phyloP scores from a whole-genome alignment of 2,888 invertebrate species.

The Ectobius pallidus region DNA sequence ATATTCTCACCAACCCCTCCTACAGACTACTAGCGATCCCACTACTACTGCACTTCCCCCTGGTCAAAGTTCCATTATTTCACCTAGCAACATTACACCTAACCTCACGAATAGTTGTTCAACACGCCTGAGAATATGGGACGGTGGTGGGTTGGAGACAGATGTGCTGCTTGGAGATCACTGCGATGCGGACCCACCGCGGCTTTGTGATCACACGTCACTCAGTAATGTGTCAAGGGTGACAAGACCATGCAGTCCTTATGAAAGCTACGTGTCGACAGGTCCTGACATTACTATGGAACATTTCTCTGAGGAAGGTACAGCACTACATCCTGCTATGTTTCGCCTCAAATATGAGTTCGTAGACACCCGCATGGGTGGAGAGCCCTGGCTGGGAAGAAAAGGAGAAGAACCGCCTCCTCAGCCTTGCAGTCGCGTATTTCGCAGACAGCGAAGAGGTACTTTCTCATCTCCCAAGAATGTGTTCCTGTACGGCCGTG shows the following conservation, averaged over 20 bases:
- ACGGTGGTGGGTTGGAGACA: slow-evolving; percentile 58
- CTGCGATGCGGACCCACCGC: slow-evolving; percentile 76
- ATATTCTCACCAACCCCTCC: slow-evolving; percentile 78
- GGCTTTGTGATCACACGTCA: slow-evolving; percentile 81
- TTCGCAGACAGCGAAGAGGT: slow-evolving; percentile 58
- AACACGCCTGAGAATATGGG: slow-evolving; percentile 75
- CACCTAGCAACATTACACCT: slow-evolving; percentile 14
- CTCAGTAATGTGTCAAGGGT: slow-evolving; percentile 73
- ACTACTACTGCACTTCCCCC: slow-evolving; percentile 45
- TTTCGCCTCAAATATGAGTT: slow-evolving; percentile 78
- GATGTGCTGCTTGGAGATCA: slow-evolving; percentile 66
- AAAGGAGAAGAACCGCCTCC: slow-evolving; percentile 52
- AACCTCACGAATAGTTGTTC: slow-evolving; percentile 61
- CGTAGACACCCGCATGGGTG: slow-evolving; percentile 78
- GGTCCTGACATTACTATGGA: slow-evolving; percentile 58
- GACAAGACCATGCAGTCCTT: slow-evolving; percentile 77
- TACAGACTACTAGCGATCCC: slow-evolving; percentile 54
- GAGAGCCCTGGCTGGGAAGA: slow-evolving; percentile 64
- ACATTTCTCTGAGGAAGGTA: slow-evolving; percentile 71
- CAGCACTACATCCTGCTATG: slow-evolving; percentile 78
- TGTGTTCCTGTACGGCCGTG: slow-evolving; percentile 82
- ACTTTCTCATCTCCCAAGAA: slow-evolving; percentile 72
- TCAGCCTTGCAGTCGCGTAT: slow-evolving; percentile 66
- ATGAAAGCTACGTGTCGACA: slow-evolving; percentile 79
- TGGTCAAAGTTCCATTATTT: not conserved